Evolutionary conservation across 2,797 vertebrate genomes (phyloP).

Genomic region (Podarcis siculus): DNA sequence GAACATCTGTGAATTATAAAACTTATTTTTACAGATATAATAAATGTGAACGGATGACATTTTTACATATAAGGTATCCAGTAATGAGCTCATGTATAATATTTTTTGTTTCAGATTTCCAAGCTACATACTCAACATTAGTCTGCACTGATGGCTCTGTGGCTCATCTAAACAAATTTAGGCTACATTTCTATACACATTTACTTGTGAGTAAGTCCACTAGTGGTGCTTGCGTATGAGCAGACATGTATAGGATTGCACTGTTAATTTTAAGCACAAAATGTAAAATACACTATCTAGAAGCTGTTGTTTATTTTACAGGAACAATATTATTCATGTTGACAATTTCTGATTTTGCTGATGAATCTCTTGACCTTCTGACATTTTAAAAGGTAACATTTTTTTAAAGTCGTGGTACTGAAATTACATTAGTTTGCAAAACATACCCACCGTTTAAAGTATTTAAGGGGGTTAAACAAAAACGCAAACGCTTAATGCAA

Average conservation of each 20-base stretch:
- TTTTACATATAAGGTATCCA: background rate
- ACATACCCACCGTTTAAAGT: constrained; percentile 74
- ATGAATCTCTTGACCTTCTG: constrained; percentile 66
- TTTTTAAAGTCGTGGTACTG: constrained; percentile 68
- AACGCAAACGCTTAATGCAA: constrained; percentile 83
- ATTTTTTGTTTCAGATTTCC: constrained; percentile 49
- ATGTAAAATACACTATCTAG: constrained; percentile 51
- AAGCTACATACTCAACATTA: constrained; percentile 49
- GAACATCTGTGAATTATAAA: constrained; percentile 27
- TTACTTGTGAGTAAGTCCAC: background rate
- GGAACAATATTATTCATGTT: constrained; percentile 47
- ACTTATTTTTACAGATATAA: constrained; percentile 28
- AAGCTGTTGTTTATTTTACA: constrained; percentile 33
- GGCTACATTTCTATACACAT: background rate
- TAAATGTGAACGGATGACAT: constrained; percentile 23
- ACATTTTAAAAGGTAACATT: constrained; percentile 70
- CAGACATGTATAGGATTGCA: background rate
- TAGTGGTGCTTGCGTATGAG: background rate
- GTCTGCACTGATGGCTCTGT: constrained; percentile 57
- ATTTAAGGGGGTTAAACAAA: constrained; percentile 80
- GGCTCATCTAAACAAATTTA: constrained; percentile 55
- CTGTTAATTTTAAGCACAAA: constrained; percentile 42
- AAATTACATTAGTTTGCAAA: constrained; percentile 75
- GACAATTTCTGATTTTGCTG: constrained; percentile 72
- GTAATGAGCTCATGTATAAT: constrained; percentile 28